These are phyloP conservation scores for Eulacestoma nigropectus DNA, from an alignment of 2,113 vertebrate genomes.

Conservation along the genomic window DNA sequence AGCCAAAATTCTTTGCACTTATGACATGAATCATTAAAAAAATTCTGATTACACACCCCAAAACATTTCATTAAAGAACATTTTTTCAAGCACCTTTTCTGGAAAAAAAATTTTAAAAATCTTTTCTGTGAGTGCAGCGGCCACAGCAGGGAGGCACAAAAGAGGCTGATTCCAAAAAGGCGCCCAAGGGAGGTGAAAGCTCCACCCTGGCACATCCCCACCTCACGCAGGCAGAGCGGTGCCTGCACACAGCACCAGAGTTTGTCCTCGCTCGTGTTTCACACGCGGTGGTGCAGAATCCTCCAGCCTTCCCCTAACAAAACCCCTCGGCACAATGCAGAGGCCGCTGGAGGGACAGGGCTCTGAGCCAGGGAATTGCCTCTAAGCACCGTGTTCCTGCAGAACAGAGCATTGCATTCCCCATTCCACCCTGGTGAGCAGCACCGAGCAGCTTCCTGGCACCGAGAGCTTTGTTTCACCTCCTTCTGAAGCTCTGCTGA, in stretches of 20 bases:
- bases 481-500: background rate
- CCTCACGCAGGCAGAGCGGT: rapidly evolving
- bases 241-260: rapidly evolving
- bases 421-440: background rate
- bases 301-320: background rate
- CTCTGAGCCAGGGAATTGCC: background rate
- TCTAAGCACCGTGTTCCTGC: background rate
- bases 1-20: slow-evolving; percentile 52
- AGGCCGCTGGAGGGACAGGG: background rate
- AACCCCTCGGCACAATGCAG: rapidly evolving
- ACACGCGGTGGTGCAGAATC: background rate
- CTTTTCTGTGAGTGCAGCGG: background rate
- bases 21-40: slow-evolving; percentile 31
- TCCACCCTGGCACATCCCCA: background rate
- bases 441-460: background rate
- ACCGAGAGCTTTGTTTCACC: background rate
- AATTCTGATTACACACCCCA: background rate
- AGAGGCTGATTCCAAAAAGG: background rate
- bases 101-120: background rate
- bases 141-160: background rate
- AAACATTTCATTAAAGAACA: slow-evolving; percentile 22
- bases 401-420: background rate
- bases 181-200: background rate
- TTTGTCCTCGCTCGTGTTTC: rapidly evolving
- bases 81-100: background rate